phyloP scores from a whole-genome alignment of 2,888 invertebrate species.

The Athalia circularis region DNA sequence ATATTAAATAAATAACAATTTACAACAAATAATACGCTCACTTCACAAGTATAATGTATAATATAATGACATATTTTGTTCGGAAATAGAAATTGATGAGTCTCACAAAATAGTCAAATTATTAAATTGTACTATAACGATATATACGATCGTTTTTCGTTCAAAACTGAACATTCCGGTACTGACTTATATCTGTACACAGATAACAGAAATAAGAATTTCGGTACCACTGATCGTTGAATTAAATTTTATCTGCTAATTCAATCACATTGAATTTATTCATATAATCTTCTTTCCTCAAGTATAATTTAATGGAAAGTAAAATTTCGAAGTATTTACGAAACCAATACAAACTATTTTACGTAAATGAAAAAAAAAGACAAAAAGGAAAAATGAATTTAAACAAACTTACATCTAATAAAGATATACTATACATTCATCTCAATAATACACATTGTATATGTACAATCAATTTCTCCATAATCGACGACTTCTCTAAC shows the following conservation, averaged over 20 bases:
- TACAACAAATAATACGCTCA: conserved; percentile 34
- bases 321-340: too few relatives aligned
- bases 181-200: background rate
- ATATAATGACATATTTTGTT: conserved; percentile 32
- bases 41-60: conserved; percentile 11
- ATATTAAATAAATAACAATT: conserved; percentile 34
- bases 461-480: conserved; percentile 32
- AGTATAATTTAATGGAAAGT: too few relatives aligned
- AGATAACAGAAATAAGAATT: background rate
- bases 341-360: background rate
- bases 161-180: background rate
- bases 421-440: conserved; percentile 8
- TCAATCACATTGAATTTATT: background rate
- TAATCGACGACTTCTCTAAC: background rate
- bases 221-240: background rate
- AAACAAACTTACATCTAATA: background rate
- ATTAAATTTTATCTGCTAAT: background rate
- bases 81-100: conserved; percentile 15
- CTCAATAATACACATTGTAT: background rate
- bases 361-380: background rate
- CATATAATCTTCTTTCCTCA: too few relatives aligned
- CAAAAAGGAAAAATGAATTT: background rate
- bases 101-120: conserved; percentile 28
- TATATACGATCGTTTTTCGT: conserved; percentile 7
- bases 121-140: conserved; percentile 3